These are phyloP conservation scores for Trissolcus brochymenae DNA, from an alignment of 2,888 invertebrate genomes.

Conservation along the genomic window DNA sequence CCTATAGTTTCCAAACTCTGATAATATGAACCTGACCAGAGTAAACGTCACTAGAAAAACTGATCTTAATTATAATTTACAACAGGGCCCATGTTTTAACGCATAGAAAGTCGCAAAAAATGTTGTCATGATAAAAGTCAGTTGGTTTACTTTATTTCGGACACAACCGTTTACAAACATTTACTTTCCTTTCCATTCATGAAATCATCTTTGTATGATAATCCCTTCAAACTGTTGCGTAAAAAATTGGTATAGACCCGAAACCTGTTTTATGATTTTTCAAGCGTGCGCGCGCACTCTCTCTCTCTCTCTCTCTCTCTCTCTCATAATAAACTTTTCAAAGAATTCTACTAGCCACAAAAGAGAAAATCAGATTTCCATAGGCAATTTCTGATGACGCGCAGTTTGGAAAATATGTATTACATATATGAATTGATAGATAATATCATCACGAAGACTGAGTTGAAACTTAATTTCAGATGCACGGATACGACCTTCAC, in stretches of 20 bases:
- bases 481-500: constrained; percentile 91
- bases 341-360: background rate
- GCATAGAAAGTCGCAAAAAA: constrained; percentile 28
- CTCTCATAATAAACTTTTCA: background rate
- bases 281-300: no score
- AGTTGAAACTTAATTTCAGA: constrained; percentile 78
- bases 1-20: constrained; percentile 11
- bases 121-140: constrained; percentile 1
- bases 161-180: constrained; percentile 9
- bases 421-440: background rate
- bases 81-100: constrained; percentile 10
- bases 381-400: background rate
- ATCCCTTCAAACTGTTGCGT: background rate
- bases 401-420: background rate
- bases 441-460: background rate
- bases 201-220: constrained; percentile 10
- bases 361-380: constrained; percentile 1
- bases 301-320: no score
- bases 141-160: constrained; percentile 2
- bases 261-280: no score
- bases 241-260: no score
- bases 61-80: constrained; percentile 31
- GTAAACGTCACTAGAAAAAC: constrained; percentile 11
- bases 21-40: constrained; percentile 19
- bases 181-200: constrained; percentile 8